Conservation (phyloP, 2,888 invertebrate species). For the Sympetrum striolatum region DNA sequence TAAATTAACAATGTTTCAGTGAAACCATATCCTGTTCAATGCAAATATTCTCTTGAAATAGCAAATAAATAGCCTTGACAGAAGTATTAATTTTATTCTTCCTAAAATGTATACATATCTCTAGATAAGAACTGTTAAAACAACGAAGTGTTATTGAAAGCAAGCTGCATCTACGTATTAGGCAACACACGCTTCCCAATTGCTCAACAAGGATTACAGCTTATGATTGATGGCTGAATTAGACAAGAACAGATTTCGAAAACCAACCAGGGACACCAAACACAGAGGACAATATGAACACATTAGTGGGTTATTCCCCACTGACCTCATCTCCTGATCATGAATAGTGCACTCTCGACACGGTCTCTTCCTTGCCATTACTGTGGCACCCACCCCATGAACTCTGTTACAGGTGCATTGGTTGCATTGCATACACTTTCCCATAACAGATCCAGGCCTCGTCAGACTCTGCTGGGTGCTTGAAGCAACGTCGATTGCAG, state of each 20-base stretch:
- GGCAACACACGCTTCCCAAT: too few relatives aligned
- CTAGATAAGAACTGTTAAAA: too few relatives aligned
- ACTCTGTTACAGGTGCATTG: neutral
- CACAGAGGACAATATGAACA: neutral
- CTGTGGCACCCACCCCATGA: conserved; percentile 8
- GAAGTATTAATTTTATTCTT: too few relatives aligned
- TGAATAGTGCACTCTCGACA: conserved; percentile 26
- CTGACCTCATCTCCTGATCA: conserved; percentile 27
- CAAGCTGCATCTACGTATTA: too few relatives aligned
- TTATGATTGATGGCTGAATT: neutral
- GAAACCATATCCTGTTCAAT: too few relatives aligned
- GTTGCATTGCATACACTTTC: conserved; percentile 9
- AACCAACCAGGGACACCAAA: neutral
- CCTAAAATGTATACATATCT: too few relatives aligned
- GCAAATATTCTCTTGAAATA: too few relatives aligned
- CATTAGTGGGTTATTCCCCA: neutral
- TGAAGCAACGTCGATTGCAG: conserved; percentile 21
- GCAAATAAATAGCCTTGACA: too few relatives aligned
- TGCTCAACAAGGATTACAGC: neutral
- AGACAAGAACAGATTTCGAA: neutral
- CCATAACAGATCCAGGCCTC: conserved; percentile 3
- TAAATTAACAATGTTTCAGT: too few relatives aligned
- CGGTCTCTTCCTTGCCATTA: conserved; percentile 31
- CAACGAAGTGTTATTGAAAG: too few relatives aligned
- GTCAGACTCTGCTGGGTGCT: conserved; percentile 37